phyloP scores from a whole-genome alignment of 2,113 vertebrate species.

The Cyphomyrus plagiostoma region DNA sequence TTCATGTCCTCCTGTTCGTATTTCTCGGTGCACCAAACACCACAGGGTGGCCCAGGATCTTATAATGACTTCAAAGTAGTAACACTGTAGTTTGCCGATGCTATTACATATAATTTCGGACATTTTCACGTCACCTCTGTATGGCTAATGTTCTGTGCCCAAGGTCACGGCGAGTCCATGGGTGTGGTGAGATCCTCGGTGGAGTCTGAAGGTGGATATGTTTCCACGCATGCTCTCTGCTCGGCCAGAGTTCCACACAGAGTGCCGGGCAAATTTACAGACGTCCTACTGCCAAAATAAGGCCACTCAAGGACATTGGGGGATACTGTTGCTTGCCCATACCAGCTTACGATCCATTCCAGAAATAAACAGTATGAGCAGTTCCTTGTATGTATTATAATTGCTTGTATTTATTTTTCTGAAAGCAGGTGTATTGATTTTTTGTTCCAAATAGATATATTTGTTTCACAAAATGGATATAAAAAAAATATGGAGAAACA shows the following conservation, averaged over 20 bases:
- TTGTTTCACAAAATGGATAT: neutral
- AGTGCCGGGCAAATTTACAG: slow-evolving; percentile 5
- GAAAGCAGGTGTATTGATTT: neutral
- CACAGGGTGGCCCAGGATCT: neutral
- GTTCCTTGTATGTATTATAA: neutral
- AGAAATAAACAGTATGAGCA: neutral
- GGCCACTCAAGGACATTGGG: slow-evolving; percentile 9
- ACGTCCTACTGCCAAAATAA: neutral
- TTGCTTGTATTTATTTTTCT: neutral
- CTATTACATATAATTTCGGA: neutral
- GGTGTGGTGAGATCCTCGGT: neutral
- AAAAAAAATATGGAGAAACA: neutral
- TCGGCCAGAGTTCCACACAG: neutral
- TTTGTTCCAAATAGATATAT: neutral
- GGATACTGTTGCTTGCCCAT: slow-evolving; percentile 1
- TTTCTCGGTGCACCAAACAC: neutral
- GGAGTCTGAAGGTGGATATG: neutral
- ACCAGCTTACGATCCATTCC: neutral
- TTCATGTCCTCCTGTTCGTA: neutral
- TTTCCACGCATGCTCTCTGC: neutral
- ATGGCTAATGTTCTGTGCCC: neutral
- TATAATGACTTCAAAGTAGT: neutral
- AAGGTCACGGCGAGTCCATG: neutral
- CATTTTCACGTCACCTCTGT: neutral
- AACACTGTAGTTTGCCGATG: neutral